Evolutionary conservation across 2,797 vertebrate genomes (phyloP), one percentile per base, ranked within the genome.

Genomic region (Enteromius anoplus): DNA sequence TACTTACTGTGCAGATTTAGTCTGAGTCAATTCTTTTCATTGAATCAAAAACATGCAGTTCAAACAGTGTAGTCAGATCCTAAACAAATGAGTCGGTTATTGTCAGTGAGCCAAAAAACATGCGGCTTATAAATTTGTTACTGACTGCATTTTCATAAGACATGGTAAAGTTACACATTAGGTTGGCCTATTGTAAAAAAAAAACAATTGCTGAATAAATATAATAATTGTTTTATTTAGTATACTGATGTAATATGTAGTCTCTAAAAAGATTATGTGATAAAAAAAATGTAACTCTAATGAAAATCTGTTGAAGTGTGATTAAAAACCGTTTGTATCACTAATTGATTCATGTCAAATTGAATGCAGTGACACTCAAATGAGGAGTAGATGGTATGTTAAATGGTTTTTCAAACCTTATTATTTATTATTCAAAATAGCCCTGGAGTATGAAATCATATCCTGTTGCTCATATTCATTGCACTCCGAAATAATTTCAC

Each of bases 401-500:
- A 64, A 32, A 32, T 32, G 6, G 6, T 32, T 66, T n/a, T 49
- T 2, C 66, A 65, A 51, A n/a, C 12, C 7, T 32, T 51, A 47
- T 32, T 49, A 32, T 65, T 34, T 51, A 47, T 64, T 66, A n/a
- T 32, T 78, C 19, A 78, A 49, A 78, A 66, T 78, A 82, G 34
- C 34, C 26, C 34, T 32, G 23, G 49, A 68, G 26, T 51, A 60
- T 77, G 51, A 76, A 68, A 45, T 76, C 12, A 47, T 76, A 70
- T 49, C 81, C 21, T 49, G 51, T 32, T 9, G 47, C 71, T 75
- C 45, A 82, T 51, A 51, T 75, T 82, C 80, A 75, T 42, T 75
- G 58, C 60, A 65, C 42, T 77, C 49, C 75, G 55, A 58, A 76
- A 69, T 32, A 70, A 45, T 83, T 77, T 8, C 6, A 12, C 73